Evolutionary conservation across 2,888 invertebrate genomes (phyloP), one percentile per base, ranked within the genome.

Genomic region (Apoda limacodes): DNA sequence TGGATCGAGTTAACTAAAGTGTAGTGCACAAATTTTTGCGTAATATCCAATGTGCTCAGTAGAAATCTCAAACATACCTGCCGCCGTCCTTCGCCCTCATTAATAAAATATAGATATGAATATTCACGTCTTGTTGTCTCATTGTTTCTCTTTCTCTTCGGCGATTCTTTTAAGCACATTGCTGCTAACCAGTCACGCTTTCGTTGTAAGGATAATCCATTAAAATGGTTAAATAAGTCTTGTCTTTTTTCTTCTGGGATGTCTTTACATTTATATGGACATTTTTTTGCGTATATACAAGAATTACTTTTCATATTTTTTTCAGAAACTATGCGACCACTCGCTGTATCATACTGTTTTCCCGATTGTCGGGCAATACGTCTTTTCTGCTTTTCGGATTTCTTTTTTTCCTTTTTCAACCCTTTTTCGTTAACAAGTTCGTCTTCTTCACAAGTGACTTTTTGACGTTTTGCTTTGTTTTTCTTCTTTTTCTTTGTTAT

Each of bases 1-100:
- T 17, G 28, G 25, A 19, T 23, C 32, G 11, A 10, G 29, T 29
- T 17, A 17, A 7, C 5, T 17, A 17, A 17, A 17, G 17, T 17
- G 7, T 17, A 17, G 7, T 17, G 17, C 5, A 17, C 17, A 26
- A 26, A 26, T 15, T 6, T 25, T 11, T 26, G 26, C n/a, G 17
- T 15, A 7, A 11, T 9, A 10, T 26, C 26, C 17, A 26, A 17
- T 5, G 26, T 26, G 6, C 10, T 26, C n/a, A 26, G 6, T 6
- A 26, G 17, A 4, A 26, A 26, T 10, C 10, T 26, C 11, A 17
- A 15, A 15, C 25, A 25, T 17, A 26, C 17, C 10, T 15, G 26
- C 17, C 10, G n/a, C 5, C 17, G 17, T 17, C 17, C 26, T 26
- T 26, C 26, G 5, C 26, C 26, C 2, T 26, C 26, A 9, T 26